These are phyloP conservation scores for Syngnathoides biaculeatus DNA, from an alignment of 2,113 vertebrate genomes.

Conservation along the genomic window DNA sequence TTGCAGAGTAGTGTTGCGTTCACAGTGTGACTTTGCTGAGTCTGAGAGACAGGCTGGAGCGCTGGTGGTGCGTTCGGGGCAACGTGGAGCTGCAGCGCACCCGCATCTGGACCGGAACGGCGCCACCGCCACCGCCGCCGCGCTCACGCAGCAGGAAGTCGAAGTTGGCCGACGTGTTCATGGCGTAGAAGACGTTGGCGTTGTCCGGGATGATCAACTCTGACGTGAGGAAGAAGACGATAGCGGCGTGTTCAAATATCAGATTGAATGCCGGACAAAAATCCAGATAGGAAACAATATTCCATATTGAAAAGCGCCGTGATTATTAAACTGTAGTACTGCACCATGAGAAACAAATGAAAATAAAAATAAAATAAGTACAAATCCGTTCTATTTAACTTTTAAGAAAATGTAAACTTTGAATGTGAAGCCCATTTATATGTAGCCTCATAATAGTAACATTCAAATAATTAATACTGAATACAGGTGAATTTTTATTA, in stretches of 20 bases:
- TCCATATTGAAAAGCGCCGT: too few species aligned
- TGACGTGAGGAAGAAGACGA: slow-evolving; percentile 44
- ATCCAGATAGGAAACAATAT: too few species aligned
- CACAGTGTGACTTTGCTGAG: slow-evolving; percentile 83
- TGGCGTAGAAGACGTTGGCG: slow-evolving; percentile 92
- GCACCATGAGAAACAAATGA: too few species aligned
- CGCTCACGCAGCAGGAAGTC: slow-evolving; percentile 86
- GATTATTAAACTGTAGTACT: too few species aligned
- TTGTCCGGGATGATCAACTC: slow-evolving; percentile 87
- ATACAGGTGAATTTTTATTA: too few species aligned
- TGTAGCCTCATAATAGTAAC: too few species aligned
- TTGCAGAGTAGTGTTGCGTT: slow-evolving; percentile 22
- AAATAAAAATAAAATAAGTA: too few species aligned
- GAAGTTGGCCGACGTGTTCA: slow-evolving; percentile 89
- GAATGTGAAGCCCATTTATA: too few species aligned
- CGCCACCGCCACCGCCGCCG: slow-evolving; percentile 38
- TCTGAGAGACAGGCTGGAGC: slow-evolving; percentile 74
- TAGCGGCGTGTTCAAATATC: neutral
- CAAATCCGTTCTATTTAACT: too few species aligned
- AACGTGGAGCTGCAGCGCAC: slow-evolving; percentile 77
- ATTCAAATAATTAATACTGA: too few species aligned
- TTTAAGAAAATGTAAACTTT: too few species aligned
- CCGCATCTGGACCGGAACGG: slow-evolving; percentile 67
- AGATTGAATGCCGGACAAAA: neutral
- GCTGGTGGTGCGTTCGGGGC: slow-evolving; percentile 75